Percentiles rank a stretch among this genome's conserved stretches.
Evolutionary conservation across 2,888 invertebrate genomes (phyloP).

Genomic region (Argyresthia goedartella): DNA sequence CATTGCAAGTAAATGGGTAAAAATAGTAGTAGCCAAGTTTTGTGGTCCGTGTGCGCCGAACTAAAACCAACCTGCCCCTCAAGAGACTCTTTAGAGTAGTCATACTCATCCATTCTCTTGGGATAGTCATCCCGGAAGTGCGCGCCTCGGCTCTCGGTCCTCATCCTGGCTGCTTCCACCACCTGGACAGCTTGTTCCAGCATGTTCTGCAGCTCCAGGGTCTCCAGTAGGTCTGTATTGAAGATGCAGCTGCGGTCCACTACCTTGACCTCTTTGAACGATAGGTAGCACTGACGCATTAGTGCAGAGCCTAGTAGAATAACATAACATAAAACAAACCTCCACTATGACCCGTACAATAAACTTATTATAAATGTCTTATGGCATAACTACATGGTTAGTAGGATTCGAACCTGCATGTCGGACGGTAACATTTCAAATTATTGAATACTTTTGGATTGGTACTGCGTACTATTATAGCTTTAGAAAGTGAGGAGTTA

Average conservation of each 20-base stretch:
- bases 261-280: constrained; percentile 82
- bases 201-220: constrained; percentile 96
- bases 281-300: constrained; percentile 79
- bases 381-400: too few species aligned
- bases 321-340: neutral
- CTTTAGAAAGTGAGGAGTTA: too few species aligned
- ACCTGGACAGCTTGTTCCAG: constrained; percentile 88
- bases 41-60: too few species aligned
- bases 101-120: constrained; percentile 89
- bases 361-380: too few species aligned
- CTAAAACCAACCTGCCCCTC: constrained; percentile 76
- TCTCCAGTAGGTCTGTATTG: constrained; percentile 97
- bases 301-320: constrained; percentile 41
- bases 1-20: too few species aligned
- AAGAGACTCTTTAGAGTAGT: constrained; percentile 85
- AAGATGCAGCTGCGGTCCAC: constrained; percentile 82
- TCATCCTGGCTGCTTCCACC: constrained; percentile 88
- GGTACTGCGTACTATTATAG: too few species aligned
- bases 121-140: constrained; percentile 97
- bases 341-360: neutral
- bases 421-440: too few species aligned
- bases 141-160: constrained; percentile 98
- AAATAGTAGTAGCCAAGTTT: too few species aligned
- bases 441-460: too few species aligned
- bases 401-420: too few species aligned